Conservation (phyloP, 1,140 invertebrate species). For the Drosophila baimaii region DNA sequence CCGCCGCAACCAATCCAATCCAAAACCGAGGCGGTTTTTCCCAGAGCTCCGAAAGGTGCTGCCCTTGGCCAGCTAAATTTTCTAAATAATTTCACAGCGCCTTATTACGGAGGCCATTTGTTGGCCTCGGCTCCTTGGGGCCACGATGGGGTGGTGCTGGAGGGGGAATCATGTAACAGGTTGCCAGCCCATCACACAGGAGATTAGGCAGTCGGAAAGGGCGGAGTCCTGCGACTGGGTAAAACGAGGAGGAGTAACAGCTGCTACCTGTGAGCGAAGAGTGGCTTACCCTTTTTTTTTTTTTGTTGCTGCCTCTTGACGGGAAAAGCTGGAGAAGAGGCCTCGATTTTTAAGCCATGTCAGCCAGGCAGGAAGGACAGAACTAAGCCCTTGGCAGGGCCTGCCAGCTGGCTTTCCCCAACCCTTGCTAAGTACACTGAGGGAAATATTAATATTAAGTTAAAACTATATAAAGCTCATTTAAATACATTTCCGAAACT, state of each 20-base stretch:
- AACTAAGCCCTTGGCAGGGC: slow-evolving; percentile 40
- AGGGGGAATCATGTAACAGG: slow-evolving; percentile 62
- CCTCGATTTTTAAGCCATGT: slow-evolving; percentile 77
- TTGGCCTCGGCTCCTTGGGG: slow-evolving; percentile 26
- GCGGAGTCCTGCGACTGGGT: not conserved
- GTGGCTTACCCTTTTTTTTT: slow-evolving; percentile 70
- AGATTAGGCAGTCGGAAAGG: slow-evolving; percentile 66
- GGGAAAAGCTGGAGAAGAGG: slow-evolving; percentile 32
- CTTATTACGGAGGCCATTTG: slow-evolving; percentile 67
- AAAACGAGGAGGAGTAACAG: slow-evolving; percentile 45
- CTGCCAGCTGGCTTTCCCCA: slow-evolving; percentile 17
- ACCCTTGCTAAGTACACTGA: slow-evolving; percentile 2
- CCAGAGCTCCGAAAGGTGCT: slow-evolving; percentile 21
- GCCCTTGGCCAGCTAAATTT: slow-evolving; percentile 55
- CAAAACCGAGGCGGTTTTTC: slow-evolving; percentile 10
- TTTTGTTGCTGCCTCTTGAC: slow-evolving; percentile 23
- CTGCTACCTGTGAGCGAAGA: slow-evolving; percentile 58
- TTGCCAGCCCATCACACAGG: slow-evolving; percentile 69
- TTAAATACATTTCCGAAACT: not conserved
- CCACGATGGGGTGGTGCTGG: not conserved
- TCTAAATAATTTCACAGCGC: slow-evolving; percentile 74
- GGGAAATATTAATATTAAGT: not conserved
- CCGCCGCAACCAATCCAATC: not conserved
- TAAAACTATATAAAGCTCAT: not conserved
- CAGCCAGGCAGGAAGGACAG: slow-evolving; percentile 63